Percentiles rank a stretch among this genome's conserved stretches.
Conservation (phyloP, 2,113 vertebrate genomes). For the Acanthisitta chloris region DNA sequence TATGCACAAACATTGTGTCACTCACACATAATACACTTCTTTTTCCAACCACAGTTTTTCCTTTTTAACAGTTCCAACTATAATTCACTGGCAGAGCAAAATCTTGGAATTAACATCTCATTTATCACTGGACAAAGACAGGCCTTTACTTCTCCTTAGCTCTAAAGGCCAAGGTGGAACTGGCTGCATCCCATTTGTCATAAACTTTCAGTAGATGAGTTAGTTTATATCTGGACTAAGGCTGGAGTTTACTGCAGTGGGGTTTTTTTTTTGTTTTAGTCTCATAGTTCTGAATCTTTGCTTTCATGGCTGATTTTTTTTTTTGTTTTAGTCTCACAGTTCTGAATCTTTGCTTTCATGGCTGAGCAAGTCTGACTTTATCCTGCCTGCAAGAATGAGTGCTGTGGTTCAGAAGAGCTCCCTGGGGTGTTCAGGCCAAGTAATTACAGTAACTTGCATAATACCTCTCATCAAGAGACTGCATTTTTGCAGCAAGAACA, state of each 20-base stretch:
- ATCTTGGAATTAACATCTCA: constrained; percentile 50
- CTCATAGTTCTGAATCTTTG: neutral
- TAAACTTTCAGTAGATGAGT: constrained; percentile 12
- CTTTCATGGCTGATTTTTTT: too few species aligned
- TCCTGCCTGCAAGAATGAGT: neutral
- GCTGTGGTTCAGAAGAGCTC: constrained; percentile 16
- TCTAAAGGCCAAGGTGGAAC: constrained; percentile 36
- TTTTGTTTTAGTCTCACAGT: neutral
- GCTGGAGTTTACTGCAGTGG: neutral
- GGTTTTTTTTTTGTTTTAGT: neutral
- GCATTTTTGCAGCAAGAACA: constrained; percentile 2
- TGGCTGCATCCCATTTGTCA: constrained; percentile 41
- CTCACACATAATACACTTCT: constrained; percentile 49
- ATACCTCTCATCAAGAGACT: constrained; percentile 1
- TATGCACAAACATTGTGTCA: constrained; percentile 52
- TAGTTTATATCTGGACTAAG: constrained; percentile 22
- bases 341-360: neutral
- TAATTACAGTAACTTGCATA: constrained; percentile 43
- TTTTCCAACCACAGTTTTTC: constrained; percentile 60
- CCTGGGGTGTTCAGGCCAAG: neutral
- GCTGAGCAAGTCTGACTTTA: neutral
- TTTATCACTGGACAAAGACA: constrained; percentile 61
- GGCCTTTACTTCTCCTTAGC: constrained; percentile 20
- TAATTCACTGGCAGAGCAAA: constrained; percentile 55
- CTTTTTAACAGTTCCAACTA: constrained; percentile 33